Conservation (phyloP, 2,113 vertebrate genomes). For the Eolophus roseicapilla region DNA sequence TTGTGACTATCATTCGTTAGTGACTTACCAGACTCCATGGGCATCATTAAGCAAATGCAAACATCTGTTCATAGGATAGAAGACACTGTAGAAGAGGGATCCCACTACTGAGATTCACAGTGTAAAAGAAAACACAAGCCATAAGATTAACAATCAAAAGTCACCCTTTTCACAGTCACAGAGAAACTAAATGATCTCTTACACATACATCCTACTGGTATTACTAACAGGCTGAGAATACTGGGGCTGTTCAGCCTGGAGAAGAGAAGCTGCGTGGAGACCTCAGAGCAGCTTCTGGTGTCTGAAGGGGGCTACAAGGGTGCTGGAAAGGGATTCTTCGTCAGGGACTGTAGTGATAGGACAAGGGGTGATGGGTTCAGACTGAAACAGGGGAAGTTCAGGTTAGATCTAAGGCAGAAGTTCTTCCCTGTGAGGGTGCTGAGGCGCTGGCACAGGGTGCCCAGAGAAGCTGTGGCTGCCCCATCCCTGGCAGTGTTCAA, state of each 20-base stretch:
- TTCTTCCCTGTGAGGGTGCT: not conserved
- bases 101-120: not conserved
- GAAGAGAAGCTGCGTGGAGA: not conserved
- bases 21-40: not conserved
- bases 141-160: not conserved
- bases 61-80: not conserved
- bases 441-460: not conserved
- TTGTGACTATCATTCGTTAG: not conserved
- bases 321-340: not conserved
- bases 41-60: not conserved
- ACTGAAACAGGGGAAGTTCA: not conserved
- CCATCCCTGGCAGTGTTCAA: not conserved
- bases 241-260: not conserved
- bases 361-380: not conserved
- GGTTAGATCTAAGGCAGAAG: not conserved
- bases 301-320: not conserved
- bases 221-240: not conserved
- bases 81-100: not conserved
- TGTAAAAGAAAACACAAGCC: not conserved
- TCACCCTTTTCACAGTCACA: not conserved
- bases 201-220: not conserved
- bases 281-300: not conserved
- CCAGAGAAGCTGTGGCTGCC: not conserved
- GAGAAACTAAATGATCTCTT: not conserved
- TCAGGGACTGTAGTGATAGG: fast-evolving